Evolutionary conservation across 2,113 vertebrate species (phyloP).

Genomic region (Hippocampus barbouri): DNA sequence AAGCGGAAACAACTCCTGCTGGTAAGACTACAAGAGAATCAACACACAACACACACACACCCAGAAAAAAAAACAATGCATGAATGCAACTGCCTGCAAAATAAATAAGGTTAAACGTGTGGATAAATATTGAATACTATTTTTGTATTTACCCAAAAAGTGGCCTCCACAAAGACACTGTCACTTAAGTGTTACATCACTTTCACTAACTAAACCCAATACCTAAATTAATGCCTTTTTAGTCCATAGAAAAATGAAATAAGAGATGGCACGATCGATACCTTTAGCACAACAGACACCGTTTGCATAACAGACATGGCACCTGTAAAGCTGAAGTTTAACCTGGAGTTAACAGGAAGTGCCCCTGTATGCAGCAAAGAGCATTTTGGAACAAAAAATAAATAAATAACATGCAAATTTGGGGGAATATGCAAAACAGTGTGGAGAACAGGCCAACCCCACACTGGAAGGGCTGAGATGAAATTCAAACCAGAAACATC

Average conservation of each 20-base stretch:
- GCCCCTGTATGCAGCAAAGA: not conserved
- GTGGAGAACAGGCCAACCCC: too few relatives aligned
- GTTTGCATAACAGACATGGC: not conserved
- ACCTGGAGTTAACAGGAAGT: not conserved
- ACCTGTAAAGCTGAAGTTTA: not conserved
- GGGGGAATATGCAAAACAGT: too few relatives aligned
- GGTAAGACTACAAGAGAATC: slow-evolving; percentile 68
- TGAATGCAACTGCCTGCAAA: not conserved
- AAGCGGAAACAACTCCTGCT: slow-evolving; percentile 88
- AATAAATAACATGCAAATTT: too few relatives aligned
- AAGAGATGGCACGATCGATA: not conserved
- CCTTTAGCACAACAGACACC: too few relatives aligned
- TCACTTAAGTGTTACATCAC: not conserved
- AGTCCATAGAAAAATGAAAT: too few relatives aligned
- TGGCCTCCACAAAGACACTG: not conserved
- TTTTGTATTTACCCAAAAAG: not conserved
- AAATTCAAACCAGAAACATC: too few relatives aligned
- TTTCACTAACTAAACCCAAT: not conserved
- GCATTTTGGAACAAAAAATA: not conserved
- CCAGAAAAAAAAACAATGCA: not conserved
- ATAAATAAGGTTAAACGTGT: not conserved
- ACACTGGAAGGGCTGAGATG: too few relatives aligned
- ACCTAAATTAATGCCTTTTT: not conserved
- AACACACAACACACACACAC: not conserved
- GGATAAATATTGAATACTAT: not conserved